Base-by-base conservation (phyloP, 2,113 vertebrate species). In the Danionella cerebrum region DNA sequence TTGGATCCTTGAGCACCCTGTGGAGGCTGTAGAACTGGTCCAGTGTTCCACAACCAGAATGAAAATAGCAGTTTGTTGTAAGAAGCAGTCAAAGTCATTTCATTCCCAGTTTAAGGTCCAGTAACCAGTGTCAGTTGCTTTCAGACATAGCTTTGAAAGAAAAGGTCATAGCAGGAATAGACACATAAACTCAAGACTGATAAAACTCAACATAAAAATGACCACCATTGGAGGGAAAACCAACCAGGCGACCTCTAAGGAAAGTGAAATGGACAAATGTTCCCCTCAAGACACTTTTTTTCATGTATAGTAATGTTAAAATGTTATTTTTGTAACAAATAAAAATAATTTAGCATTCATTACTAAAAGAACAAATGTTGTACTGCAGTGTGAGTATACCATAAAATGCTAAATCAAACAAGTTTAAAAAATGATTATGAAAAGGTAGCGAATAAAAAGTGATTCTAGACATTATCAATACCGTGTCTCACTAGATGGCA, bases 381-480 rank as follows among this genome's bases (percentile, higher is more conserved):
- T 53, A 73, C 60, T 65, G 58, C 68, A 68, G 72, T 70, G 71
- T 72, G 70, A 39, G 51, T 31, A 48, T 69, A 65, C 69, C 25
- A 60, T 52, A 53, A 35, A 47, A 69, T 33, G 24, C 48, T 16
- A 52, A 73, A 38, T 68, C 57, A 69, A 60, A 63, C 74, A 55
- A 65, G 54, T 47, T 47, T 44, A 69, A 65, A 57, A 68, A 51
- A 75, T 68, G 39, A 47, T 75, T 70, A 77, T 51, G 67, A 70
- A 72, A 71, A 29, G 11, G 11, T 57, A 71, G 76, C 73, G 73
- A 78, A 65, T 60, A 75, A 75, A 78, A 72, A 31, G 79, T 82
- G 83, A 79, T 73, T 69, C 44, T 60, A 75, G 65, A 79, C 65
- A 71, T 64, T 79, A 81, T 81, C 83, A 79, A 78, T 84, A 83